phyloP scores from a whole-genome alignment of 2,113 vertebrate species.

The Ceyx margarethae region DNA sequence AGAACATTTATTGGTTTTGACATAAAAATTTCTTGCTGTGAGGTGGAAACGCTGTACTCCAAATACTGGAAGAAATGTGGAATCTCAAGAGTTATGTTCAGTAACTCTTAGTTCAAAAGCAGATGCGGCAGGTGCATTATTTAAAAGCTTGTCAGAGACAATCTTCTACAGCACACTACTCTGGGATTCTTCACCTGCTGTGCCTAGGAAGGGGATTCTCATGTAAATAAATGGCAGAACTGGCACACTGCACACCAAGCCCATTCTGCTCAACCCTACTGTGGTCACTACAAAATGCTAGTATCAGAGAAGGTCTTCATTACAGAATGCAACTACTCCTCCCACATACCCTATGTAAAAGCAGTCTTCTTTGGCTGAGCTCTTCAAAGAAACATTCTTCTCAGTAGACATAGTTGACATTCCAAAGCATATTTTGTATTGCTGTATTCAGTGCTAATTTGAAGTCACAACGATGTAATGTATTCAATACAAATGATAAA shows the following conservation, averaged over 20 bases:
- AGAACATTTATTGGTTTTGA: slow-evolving; percentile 68
- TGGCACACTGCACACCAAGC: neutral
- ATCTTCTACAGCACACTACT: slow-evolving; percentile 51
- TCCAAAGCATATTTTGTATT: neutral
- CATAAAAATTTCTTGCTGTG: slow-evolving; percentile 43
- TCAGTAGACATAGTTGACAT: neutral
- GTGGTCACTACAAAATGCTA: neutral
- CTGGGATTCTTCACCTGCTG: neutral
- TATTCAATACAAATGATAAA: neutral
- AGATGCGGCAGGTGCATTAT: slow-evolving; percentile 66
- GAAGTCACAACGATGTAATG: neutral
- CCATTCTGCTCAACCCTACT: neutral
- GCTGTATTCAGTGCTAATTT: neutral
- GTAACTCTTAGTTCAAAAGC: slow-evolving; percentile 60
- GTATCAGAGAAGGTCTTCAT: neutral
- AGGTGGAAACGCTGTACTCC: slow-evolving; percentile 32
- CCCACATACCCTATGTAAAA: neutral
- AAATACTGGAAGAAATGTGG: slow-evolving; percentile 53
- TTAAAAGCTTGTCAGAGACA: slow-evolving; percentile 75
- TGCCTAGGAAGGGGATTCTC: neutral
- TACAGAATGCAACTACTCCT: neutral
- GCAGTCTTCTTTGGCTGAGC: neutral
- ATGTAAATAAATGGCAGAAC: neutral
- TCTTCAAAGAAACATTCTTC: neutral
- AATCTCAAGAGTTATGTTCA: slow-evolving; percentile 60